A percentile compares a stretch with the other conserved stretches of the same genome.
Evolutionary conservation across 2,797 vertebrate genomes (phyloP).

Genomic region (Hypotaenidia philippensis): DNA sequence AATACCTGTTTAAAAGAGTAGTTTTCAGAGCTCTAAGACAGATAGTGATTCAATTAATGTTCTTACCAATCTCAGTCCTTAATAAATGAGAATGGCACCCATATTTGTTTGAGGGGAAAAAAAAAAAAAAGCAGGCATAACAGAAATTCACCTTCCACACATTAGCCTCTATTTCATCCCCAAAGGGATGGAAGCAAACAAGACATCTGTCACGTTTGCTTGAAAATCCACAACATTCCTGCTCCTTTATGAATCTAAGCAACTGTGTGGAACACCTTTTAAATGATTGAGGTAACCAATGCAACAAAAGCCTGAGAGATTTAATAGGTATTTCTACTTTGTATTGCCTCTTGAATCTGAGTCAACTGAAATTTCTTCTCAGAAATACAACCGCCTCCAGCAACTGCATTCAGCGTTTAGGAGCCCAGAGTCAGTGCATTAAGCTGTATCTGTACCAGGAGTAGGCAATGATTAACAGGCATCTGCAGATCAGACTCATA

Average conservation of each 20-base stretch:
- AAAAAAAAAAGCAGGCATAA: not conserved
- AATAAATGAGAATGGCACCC: not conserved
- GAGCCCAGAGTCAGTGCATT: not conserved
- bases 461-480: not conserved
- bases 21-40: not conserved
- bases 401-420: not conserved
- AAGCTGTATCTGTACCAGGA: not conserved
- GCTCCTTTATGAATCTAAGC: not conserved
- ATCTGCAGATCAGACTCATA: not conserved
- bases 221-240: not conserved
- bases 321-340: not conserved
- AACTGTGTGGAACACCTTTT: not conserved
- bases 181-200: not conserved
- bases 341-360: not conserved
- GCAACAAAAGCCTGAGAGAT: not conserved
- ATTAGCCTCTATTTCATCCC: not conserved
- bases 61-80: not conserved
- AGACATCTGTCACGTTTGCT: fast-evolving
- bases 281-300: not conserved
- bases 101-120: too few species aligned
- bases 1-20: not conserved
- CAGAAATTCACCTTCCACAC: not conserved
- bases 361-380: not conserved
- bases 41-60: not conserved
- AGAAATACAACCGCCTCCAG: not conserved